phyloP scores from a whole-genome alignment of 2,113 vertebrate species.

The Pomatorhinus ruficollis region DNA sequence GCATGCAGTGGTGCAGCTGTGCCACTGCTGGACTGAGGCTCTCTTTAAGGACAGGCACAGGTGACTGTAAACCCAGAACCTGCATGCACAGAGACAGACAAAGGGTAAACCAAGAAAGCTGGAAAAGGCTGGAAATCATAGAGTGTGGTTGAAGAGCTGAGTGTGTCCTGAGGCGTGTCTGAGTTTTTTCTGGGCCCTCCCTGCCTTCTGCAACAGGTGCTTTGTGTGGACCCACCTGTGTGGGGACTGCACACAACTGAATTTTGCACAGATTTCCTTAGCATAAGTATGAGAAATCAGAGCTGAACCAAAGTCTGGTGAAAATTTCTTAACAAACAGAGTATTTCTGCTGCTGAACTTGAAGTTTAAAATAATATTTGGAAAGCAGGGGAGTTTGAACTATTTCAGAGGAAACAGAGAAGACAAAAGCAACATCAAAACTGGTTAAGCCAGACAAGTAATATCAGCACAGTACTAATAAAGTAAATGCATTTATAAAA shows the following conservation, averaged over 20 bases:
- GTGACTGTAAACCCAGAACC: not conserved
- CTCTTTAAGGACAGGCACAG: not conserved
- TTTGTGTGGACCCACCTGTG: rapidly evolving
- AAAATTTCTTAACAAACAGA: not conserved
- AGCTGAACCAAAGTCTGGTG: not conserved
- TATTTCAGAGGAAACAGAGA: not conserved
- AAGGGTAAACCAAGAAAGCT: not conserved
- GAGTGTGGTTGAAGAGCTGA: not conserved
- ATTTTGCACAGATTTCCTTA: not conserved
- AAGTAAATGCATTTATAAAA: not conserved
- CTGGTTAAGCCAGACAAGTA: not conserved
- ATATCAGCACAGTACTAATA: not conserved
- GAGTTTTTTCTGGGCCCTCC: not conserved
- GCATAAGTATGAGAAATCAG: not conserved
- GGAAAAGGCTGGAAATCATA: not conserved
- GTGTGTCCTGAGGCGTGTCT: not conserved
- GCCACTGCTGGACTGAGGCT: not conserved
- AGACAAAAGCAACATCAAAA: not conserved
- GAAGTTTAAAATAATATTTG: not conserved
- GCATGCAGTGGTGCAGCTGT: not conserved
- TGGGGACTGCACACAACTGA: not conserved
- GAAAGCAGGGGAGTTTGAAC: not conserved
- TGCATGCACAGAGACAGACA: not conserved
- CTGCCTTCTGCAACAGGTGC: not conserved
- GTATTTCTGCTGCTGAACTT: not conserved